phyloP scores from a whole-genome alignment of 2,888 invertebrate genomes.

The Amiota mariae region DNA sequence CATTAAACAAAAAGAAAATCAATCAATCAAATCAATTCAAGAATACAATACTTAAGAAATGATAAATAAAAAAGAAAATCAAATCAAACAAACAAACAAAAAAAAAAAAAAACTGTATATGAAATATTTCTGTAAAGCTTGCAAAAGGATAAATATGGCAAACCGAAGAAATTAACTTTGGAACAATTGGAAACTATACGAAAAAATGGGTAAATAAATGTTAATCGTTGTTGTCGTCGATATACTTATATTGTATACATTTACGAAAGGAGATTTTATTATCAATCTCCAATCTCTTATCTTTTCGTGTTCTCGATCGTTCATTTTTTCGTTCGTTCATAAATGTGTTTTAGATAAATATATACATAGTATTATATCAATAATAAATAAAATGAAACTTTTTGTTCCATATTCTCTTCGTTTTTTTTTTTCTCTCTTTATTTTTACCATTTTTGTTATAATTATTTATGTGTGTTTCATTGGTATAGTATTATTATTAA shows the following conservation, averaged over 20 bases:
- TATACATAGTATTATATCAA: no score
- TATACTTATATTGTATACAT: background rate
- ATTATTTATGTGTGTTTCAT: no score
- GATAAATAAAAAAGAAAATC: constrained; percentile 28
- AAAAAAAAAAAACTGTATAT: constrained; percentile 56
- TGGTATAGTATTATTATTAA: no score
- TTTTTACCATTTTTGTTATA: no score
- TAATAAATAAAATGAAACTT: no score
- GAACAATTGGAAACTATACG: constrained; percentile 85
- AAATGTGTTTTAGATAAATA: background rate
- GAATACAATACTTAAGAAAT: background rate
- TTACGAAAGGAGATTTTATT: background rate
- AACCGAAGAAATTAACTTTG: constrained; percentile 85
- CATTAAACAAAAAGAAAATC: no score
- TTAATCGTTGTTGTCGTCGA: constrained; percentile 21
- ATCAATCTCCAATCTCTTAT: background rate
- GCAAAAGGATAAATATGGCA: constrained; percentile 90
- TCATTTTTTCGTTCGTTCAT: constrained; percentile 6
- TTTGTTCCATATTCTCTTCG: no score
- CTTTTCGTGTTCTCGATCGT: background rate
- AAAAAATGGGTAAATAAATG: constrained; percentile 81
- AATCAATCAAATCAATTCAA: no score
- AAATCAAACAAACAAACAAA: no score
- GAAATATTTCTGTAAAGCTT: constrained; percentile 82
- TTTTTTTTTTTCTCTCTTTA: no score